Conservation (phyloP, 1,140 invertebrate genomes). For the Ooceraea biroi region DNA sequence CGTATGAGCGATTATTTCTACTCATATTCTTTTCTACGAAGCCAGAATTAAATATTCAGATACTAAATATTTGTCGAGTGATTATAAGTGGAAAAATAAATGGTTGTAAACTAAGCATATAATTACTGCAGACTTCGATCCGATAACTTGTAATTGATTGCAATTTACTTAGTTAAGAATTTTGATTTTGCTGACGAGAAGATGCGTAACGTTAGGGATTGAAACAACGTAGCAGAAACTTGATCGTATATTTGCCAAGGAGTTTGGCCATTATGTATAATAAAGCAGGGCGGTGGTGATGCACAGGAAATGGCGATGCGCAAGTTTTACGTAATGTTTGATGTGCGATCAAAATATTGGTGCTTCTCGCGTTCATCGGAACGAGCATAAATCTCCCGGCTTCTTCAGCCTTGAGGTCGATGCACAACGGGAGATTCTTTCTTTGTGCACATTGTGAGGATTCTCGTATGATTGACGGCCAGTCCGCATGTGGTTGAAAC, state of each 20-base stretch:
- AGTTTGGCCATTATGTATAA: too few relatives aligned
- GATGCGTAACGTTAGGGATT: too few relatives aligned
- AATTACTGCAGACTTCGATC: too few relatives aligned
- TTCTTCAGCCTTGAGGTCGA: conserved; percentile 30
- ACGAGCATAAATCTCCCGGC: conserved; percentile 55
- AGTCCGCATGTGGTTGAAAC: conserved; percentile 30
- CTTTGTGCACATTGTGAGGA: conserved; percentile 46
- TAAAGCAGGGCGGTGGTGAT: not conserved
- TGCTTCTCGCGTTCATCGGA: conserved; percentile 31
- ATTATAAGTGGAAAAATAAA: not conserved
- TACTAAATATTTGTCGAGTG: not conserved
- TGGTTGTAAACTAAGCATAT: too few relatives aligned
- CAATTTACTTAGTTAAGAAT: too few relatives aligned
- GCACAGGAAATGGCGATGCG: not conserved
- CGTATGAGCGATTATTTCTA: not conserved
- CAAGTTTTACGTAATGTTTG: conserved; percentile 50
- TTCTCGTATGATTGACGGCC: conserved; percentile 51
- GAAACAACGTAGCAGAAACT: too few relatives aligned
- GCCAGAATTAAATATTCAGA: not conserved
- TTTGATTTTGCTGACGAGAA: too few relatives aligned
- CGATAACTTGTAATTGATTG: too few relatives aligned
- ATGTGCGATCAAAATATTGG: conserved; percentile 48
- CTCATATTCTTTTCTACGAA: not conserved
- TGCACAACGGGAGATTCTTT: conserved; percentile 24
- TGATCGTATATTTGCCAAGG: too few relatives aligned